Base-by-base conservation (phyloP, 2,113 vertebrate genomes). In the Canis aureus region DNA sequence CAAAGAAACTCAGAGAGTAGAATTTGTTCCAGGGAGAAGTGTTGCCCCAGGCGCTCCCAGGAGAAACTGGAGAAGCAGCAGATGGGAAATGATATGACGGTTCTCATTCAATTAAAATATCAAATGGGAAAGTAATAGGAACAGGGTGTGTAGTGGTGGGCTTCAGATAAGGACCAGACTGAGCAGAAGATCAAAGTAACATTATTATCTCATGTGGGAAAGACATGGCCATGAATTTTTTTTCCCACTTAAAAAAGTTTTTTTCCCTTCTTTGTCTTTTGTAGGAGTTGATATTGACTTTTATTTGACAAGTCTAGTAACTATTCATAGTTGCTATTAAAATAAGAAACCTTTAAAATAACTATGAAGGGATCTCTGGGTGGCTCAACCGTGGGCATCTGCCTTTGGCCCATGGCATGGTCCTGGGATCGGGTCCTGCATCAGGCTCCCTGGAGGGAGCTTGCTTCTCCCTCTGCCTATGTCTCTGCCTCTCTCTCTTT, bases 81-180 rank as follows among this genome's bases (percentile, higher is more conserved):
- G 97, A 97, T 97, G 97, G 95, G 95, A 62, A 93, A 60, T 89
- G 66, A 89, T 82, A 74, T 5, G 66, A 89, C 0, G 25, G 67
- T 94, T 91, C 78, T 89, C 85, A 66, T 95, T 94, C 85, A 93
- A 96, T 97, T 97, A 97, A 89, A 97, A 95, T 93, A 96, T 95
- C 60, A 86, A 94, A 95, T 43, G 57, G 17, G 57, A 35, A 93
- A 96, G 91, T 67, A 62, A 79, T 79, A 71, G 91, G 89, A 97
- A 79, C 57, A 93, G 49, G 60, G n/a, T 6, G 0, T 73, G 97
- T 62, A 76, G 82, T 11, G 20, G 66, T 64, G 83, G 80, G 64
- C 66, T 96, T 97, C 84, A 93, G 96, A 74, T 59, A 90, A 73
- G 67, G 60, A 64, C 35, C 29, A 64, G 60, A 60, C 78, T 3